Evolutionary conservation across 2,888 invertebrate genomes (phyloP), one percentile per base, ranked within the genome.

Genomic region (Smittia sp.): DNA sequence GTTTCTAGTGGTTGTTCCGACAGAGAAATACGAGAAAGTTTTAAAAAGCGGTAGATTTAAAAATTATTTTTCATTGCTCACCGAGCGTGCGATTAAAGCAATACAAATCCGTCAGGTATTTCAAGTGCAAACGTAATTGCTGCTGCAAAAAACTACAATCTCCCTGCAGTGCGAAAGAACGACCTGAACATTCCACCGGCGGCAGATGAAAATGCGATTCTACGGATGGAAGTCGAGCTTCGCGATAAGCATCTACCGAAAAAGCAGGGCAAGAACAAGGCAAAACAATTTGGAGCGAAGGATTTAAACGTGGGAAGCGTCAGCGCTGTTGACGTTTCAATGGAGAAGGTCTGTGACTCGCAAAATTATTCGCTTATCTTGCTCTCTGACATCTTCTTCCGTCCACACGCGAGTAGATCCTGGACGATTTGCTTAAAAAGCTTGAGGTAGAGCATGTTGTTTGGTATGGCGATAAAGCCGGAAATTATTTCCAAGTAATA

Each of bases 1-100:
- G 75, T 90, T 90, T 78, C 80, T 90, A 74, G 86, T 90, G 75
- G 88, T 87, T 78, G 87, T 90, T 77, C 90, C 90, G 7, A 88
- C 89, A 75, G 85, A 88, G 74, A 88, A 86, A 79, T 87, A 86
- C 77, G 90, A 90, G 80, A 87, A 88, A 77, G 84, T 86, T 54
- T 76, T 87, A 18, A 82, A 84, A 72, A 86, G 85, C 75, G 87
- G 86, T 70, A 58, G n/a, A 65, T 32, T 32, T 32, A 32, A 32
- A 24, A 62, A 62, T 1, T 62, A 24, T 20, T 24, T 24, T 25
- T 24, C 6, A 4, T 20, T 20, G 20, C n/a, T n/a, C n/a, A n/a
- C n/a, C n/a, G n/a, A n/a, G n/a, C n/a, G n/a, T 32, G 32, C 3
- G 9, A 81, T 78, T 74, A 73, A 73, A 46, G 54, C 46, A 65